Evolutionary conservation across 2,888 invertebrate species (phyloP).

Genomic region (Galerucella pusilla): DNA sequence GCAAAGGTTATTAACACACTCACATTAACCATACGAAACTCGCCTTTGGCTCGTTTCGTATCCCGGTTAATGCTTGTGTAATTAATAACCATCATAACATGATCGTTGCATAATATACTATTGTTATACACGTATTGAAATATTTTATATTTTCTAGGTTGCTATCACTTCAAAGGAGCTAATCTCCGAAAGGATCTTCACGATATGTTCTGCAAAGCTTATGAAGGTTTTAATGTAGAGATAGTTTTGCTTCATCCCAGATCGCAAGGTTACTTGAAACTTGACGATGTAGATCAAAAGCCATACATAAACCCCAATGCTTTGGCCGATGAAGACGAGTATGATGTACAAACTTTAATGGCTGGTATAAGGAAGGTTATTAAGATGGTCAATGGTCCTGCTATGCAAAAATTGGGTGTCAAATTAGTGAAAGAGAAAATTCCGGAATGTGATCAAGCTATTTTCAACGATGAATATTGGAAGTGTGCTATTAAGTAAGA

Average conservation of each 20-base stretch:
- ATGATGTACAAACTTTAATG: constrained; percentile 73
- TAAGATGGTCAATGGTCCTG: constrained; percentile 69
- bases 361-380: constrained; percentile 70
- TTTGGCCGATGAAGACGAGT: constrained; percentile 70
- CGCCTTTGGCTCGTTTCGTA: no score
- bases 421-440: constrained; percentile 59
- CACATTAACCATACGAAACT: no score
- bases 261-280: constrained; percentile 75
- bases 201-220: constrained; percentile 67
- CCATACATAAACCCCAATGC: constrained; percentile 87
- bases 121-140: no score
- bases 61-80: no score
- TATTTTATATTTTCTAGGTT: constrained; percentile 18
- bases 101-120: no score
- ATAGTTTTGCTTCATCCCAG: constrained; percentile 79
- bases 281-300: constrained; percentile 77
- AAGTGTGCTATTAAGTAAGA: constrained; percentile 67
- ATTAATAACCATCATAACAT: no score
- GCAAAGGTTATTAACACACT: no score
- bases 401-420: constrained; percentile 70
- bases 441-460: constrained; percentile 67
- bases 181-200: constrained; percentile 61
- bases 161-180: constrained; percentile 40
- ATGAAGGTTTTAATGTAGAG: constrained; percentile 70
- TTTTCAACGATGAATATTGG: constrained; percentile 73